Percentiles rank a stretch among this genome's conserved stretches.
These are phyloP conservation scores for Lophotriccus pileatus DNA, from an alignment of 2,797 vertebrate genomes.

Conservation along the genomic window DNA sequence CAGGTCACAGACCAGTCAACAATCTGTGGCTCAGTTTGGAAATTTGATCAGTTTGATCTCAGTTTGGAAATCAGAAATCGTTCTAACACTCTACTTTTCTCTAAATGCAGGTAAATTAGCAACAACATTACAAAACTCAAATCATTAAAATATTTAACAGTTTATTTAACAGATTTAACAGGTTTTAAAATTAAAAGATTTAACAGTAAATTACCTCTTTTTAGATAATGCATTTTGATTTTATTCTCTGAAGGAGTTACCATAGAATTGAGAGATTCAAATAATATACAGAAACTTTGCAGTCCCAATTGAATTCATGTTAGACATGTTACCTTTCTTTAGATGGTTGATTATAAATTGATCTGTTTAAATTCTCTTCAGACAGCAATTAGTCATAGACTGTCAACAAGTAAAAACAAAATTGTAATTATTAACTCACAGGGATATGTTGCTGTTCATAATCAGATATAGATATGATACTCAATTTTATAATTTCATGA, in stretches of 20 bases:
- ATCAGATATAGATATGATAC: constrained; percentile 43
- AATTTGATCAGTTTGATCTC: not conserved
- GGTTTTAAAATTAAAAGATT: not conserved
- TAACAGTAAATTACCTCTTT: not conserved
- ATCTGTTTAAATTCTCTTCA: constrained; percentile 49
- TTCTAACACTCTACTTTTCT: not conserved
- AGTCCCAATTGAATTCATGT: not conserved
- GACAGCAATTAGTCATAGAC: constrained; percentile 55
- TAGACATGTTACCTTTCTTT: not conserved
- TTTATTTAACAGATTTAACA: not conserved
- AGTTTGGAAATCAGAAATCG: not conserved
- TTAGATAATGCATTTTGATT: not conserved
- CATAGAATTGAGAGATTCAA: not conserved
- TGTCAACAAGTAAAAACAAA: constrained; percentile 59
- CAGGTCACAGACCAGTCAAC: not conserved
- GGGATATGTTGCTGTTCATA: constrained; percentile 10
- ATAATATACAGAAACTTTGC: not conserved
- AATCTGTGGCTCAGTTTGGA: not conserved
- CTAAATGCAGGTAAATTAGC: not conserved
- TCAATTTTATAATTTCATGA: constrained; percentile 44
- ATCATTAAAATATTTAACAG: not conserved
- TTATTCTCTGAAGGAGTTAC: not conserved
- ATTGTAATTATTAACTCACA: constrained; percentile 44
- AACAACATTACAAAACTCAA: not conserved
- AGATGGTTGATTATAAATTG: constrained; percentile 19